Evolutionary conservation across 2,113 vertebrate species (phyloP).

Genomic region (Ictalurus furcatus): DNA sequence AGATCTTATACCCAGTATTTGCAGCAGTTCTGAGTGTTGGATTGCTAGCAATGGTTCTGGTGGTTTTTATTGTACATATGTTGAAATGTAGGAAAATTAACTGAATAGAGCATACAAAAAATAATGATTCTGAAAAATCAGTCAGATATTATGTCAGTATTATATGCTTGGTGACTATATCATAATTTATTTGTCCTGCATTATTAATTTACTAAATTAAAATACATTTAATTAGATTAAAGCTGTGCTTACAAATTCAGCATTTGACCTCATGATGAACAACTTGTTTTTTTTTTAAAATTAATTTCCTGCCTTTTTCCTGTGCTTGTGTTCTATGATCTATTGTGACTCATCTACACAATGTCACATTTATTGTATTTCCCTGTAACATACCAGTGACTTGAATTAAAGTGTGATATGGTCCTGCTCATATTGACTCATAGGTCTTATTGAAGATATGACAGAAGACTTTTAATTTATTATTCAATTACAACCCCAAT

Average conservation of each 20-base stretch:
- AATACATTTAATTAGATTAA: neutral
- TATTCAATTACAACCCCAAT: neutral
- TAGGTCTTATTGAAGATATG: neutral
- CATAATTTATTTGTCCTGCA: neutral
- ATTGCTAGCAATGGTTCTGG: conserved; percentile 35
- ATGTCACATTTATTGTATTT: neutral
- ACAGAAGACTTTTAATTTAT: neutral
- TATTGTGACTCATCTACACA: neutral
- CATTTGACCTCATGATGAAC: neutral
- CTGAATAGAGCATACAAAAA: neutral
- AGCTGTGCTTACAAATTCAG: neutral
- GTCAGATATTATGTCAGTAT: neutral
- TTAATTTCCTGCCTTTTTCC: neutral
- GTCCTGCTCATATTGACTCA: neutral
- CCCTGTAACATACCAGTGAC: neutral
- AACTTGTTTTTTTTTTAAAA: neutral
- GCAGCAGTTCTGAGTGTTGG: conserved; percentile 26
- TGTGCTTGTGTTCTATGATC: neutral
- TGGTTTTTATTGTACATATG: conserved; percentile 38
- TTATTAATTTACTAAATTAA: neutral
- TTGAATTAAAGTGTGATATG: neutral
- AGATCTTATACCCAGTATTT: conserved; percentile 13
- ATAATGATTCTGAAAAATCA: neutral
- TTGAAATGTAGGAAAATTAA: neutral
- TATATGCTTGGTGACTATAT: neutral